Evolutionary conservation across 2,113 vertebrate species (phyloP).

Genomic region (Dasyurus viverrinus): DNA sequence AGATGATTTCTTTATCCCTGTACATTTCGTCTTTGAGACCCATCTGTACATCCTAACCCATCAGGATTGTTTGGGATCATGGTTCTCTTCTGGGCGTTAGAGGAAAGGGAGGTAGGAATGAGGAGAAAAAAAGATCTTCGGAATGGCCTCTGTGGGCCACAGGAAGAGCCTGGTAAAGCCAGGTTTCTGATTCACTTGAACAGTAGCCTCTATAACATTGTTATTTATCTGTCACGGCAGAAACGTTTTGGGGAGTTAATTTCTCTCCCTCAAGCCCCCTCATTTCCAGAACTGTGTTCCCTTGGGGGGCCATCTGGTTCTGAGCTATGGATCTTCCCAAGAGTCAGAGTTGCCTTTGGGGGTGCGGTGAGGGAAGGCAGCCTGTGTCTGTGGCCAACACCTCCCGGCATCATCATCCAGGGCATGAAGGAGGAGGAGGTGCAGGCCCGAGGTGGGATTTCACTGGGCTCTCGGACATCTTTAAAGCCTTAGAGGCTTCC

Average conservation of each 20-base stretch:
- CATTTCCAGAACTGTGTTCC: neutral
- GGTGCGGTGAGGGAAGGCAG: neutral
- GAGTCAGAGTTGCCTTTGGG: neutral
- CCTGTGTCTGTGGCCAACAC: neutral
- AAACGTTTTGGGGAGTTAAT: neutral
- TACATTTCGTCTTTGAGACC: neutral
- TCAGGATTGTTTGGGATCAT: neutral
- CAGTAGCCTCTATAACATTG: neutral
- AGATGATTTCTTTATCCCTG: neutral
- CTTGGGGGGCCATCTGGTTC: neutral
- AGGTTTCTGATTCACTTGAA: neutral
- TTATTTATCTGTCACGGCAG: neutral
- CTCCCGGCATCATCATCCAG: neutral
- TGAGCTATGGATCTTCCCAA: neutral
- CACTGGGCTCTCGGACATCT: neutral
- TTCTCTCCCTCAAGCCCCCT: neutral
- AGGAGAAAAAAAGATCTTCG: neutral
- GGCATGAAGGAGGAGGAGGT: neutral
- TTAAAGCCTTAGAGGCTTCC: neutral
- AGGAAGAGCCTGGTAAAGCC: neutral
- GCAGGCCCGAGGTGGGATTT: too few species aligned
- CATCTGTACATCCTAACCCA: neutral
- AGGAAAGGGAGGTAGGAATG: neutral
- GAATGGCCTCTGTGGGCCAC: neutral
- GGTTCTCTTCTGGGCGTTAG: neutral